Evolutionary conservation across 2,888 invertebrate genomes (phyloP).

Genomic region (Drosophila algonquin): DNA sequence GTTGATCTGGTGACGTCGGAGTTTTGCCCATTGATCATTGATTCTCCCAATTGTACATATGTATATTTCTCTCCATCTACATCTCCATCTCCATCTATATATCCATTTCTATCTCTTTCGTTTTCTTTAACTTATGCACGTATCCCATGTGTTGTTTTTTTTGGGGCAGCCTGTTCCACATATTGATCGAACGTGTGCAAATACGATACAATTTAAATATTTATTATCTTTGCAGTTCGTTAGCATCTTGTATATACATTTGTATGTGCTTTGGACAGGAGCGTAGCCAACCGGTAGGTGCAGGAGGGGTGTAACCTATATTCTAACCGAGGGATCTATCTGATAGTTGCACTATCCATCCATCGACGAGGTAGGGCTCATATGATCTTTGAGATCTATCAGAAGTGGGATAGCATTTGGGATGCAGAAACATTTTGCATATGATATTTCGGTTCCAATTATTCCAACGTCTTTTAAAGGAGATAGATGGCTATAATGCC

Average conservation of each 20-base stretch:
- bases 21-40: constrained; percentile 43
- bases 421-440: no score
- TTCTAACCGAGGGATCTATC: neutral
- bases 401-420: no score
- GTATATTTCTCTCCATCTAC: neutral
- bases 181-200: constrained; percentile 81
- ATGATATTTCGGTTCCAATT: no score
- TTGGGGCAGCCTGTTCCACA: constrained; percentile 59
- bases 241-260: constrained; percentile 68
- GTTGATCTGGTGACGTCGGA: constrained; percentile 29
- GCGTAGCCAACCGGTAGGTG: neutral
- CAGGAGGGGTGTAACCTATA: constrained; percentile 49
- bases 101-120: constrained; percentile 8
- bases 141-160: constrained; percentile 25
- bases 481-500: no score
- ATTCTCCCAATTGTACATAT: neutral
- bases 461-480: no score
- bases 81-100: constrained; percentile 3
- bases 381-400: no score
- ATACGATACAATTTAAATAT: constrained; percentile 81
- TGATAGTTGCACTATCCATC: neutral
- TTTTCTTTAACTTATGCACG: constrained; percentile 43
- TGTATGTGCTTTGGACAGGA: constrained; percentile 65
- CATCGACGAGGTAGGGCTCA: no score
- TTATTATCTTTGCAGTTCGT: constrained; percentile 81